Evolutionary conservation across 1,140 invertebrate genomes (phyloP).

Genomic region (Eurosta solidaginis): DNA sequence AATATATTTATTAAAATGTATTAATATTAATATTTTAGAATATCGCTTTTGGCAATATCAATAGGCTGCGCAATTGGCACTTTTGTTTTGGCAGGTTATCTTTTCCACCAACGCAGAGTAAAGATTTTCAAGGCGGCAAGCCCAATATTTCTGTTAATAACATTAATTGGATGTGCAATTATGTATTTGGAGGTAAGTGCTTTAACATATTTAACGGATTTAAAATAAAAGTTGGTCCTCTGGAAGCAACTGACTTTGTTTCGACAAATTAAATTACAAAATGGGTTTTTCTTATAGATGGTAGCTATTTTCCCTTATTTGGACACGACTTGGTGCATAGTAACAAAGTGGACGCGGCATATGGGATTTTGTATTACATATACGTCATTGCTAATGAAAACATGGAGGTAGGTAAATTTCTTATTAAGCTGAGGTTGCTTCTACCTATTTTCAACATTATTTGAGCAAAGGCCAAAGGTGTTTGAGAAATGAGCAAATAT

Average conservation of each 20-base stretch:
- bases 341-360: constrained; percentile 88
- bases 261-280: no score
- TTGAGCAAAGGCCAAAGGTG: no score
- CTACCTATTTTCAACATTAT: no score
- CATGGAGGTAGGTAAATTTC: constrained; percentile 79
- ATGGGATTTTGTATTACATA: constrained; percentile 91
- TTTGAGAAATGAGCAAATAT: no score
- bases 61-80: constrained; percentile 77
- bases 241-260: no score
- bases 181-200: constrained; percentile 84
- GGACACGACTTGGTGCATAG: constrained; percentile 79
- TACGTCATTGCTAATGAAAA: constrained; percentile 89
- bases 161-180: constrained; percentile 82
- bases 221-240: no score
- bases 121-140: constrained; percentile 91
- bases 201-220: neutral
- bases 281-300: constrained; percentile 69
- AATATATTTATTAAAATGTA: no score
- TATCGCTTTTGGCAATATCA: constrained; percentile 80
- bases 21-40: constrained; percentile 62
- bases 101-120: constrained; percentile 78
- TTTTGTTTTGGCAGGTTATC: constrained; percentile 74
- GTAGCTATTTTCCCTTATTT: constrained; percentile 86
- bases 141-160: constrained; percentile 87
- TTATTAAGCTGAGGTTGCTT: no score